Percentiles rank a stretch among this genome's conserved stretches.
Evolutionary conservation across 2,797 vertebrate species (phyloP).

Genomic region (Gymnoscopelus braueri): DNA sequence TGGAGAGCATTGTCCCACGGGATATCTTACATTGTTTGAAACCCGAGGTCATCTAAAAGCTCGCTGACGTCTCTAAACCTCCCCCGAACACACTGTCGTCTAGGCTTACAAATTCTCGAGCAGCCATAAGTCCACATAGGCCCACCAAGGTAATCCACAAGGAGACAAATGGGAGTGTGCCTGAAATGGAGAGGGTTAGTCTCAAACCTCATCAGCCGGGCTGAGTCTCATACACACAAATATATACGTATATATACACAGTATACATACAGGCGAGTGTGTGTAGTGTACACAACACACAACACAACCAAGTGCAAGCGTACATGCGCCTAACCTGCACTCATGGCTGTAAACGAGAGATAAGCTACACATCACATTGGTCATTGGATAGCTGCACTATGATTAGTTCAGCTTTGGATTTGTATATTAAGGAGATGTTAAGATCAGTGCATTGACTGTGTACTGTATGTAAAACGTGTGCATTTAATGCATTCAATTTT

Average conservation of each 20-base stretch:
- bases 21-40: conserved; percentile 43
- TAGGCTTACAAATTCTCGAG: conserved; percentile 54
- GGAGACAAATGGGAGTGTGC: conserved; percentile 44
- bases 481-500: no score
- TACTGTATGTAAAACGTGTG: no score
- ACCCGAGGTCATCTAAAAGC: conserved; percentile 41
- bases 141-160: conserved; percentile 51
- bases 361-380: no score
- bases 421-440: no score
- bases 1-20: conserved; percentile 28
- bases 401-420: no score
- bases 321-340: no score
- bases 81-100: conserved; percentile 48
- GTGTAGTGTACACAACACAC: no score
- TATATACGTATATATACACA: conserved; percentile 3
- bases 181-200: conserved; percentile 31
- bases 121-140: conserved; percentile 45
- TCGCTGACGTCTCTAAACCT: conserved; percentile 45
- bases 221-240: conserved; percentile 31
- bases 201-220: conserved; percentile 20
- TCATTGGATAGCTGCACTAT: no score
- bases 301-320: no score
- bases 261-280: no score
- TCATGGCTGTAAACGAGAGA: no score
- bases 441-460: no score